These are phyloP conservation scores for Scaptomyza parva DNA, from an alignment of 2,888 invertebrate genomes.

Conservation along the genomic window DNA sequence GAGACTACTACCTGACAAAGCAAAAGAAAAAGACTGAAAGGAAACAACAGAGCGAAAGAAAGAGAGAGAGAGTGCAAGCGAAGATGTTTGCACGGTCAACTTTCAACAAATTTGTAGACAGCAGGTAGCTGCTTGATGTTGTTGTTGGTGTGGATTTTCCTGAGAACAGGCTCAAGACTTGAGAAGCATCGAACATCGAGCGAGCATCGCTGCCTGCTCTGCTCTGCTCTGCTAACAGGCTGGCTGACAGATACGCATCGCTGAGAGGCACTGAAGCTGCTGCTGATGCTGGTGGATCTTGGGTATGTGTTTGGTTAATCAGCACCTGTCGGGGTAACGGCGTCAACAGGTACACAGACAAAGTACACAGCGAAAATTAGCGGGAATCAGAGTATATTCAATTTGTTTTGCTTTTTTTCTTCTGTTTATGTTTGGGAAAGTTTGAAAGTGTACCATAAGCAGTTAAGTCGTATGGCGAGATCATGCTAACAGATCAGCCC, in stretches of 20 bases:
- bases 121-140: conserved; percentile 39
- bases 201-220: conserved; percentile 13
- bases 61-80: conserved; percentile 8
- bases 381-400: conserved; percentile 19
- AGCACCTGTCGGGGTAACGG: conserved; percentile 70
- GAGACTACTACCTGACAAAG: conserved; percentile 42
- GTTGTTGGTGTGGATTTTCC: conserved; percentile 75
- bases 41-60: background rate
- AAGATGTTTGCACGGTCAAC: conserved; percentile 79
- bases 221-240: conserved; percentile 71
- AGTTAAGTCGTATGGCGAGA: conserved; percentile 62
- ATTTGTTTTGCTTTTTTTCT: conserved; percentile 16
- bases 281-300: conserved; percentile 35
- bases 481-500: conserved; percentile 60
- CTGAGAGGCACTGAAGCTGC: conserved; percentile 37
- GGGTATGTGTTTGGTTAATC: conserved; percentile 78
- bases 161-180: conserved; percentile 62
- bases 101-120: conserved; percentile 76
- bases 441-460: conserved; percentile 64
- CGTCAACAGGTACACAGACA: conserved; percentile 68
- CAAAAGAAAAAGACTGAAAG: background rate
- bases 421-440: conserved; percentile 65
- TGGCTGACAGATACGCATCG: conserved; percentile 79
- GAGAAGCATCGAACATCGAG: conserved; percentile 3
- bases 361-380: conserved; percentile 42